Evolutionary conservation across 2,113 vertebrate genomes (phyloP).

Genomic region (Eptesicus fuscus): DNA sequence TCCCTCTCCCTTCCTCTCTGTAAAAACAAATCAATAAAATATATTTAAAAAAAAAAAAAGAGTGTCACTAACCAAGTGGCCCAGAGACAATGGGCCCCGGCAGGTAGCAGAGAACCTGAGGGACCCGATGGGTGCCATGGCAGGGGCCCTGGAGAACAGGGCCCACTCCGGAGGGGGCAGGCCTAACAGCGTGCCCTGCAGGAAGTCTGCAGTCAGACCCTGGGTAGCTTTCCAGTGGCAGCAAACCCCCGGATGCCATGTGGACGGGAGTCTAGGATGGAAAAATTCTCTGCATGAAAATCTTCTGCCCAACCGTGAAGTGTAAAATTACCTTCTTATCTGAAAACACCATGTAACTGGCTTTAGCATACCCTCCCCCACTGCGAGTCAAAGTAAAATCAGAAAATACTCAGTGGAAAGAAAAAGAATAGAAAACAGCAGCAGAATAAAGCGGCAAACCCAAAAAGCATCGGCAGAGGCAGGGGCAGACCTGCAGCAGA

Average conservation of each 20-base stretch:
- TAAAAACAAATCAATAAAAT: too few relatives aligned
- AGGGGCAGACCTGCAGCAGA: not conserved
- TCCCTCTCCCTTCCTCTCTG: too few relatives aligned
- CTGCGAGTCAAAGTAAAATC: constrained; percentile 19
- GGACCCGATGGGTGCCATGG: fast-evolving
- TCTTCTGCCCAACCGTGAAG: not conserved
- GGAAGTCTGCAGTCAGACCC: not conserved
- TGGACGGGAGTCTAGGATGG: not conserved
- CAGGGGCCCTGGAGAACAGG: not conserved
- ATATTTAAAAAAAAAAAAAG: too few relatives aligned
- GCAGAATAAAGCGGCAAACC: constrained; percentile 14
- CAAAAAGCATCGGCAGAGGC: not conserved
- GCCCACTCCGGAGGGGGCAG: not conserved
- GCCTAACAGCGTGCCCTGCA: fast-evolving
- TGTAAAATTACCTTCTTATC: constrained; percentile 4
- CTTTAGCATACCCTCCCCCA: not conserved
- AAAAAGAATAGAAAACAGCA: not conserved
- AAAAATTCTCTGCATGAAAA: not conserved
- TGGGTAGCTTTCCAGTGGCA: not conserved
- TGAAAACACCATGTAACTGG: not conserved
- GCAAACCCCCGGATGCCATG: not conserved
- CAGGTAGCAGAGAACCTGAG: not conserved
- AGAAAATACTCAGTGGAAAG: constrained; percentile 33
- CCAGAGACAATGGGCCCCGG: not conserved
- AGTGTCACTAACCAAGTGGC: not conserved